Evolutionary conservation across 2,113 vertebrate species (phyloP).

Genomic region (Bothrops jararaca): DNA sequence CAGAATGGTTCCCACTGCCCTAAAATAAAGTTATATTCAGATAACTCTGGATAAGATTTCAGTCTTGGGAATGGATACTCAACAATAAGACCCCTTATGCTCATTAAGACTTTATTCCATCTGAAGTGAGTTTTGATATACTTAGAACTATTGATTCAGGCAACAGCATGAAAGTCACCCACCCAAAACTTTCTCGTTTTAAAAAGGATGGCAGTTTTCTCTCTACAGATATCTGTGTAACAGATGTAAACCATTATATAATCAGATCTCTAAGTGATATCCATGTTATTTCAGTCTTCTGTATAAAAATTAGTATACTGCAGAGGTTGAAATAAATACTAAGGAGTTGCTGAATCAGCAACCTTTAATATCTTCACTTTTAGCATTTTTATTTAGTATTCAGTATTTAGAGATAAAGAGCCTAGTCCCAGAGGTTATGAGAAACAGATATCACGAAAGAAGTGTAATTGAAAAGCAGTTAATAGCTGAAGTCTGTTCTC

Average conservation of each 20-base stretch:
- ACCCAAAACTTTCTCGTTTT: not conserved
- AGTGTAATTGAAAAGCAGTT: not conserved
- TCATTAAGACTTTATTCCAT: not conserved
- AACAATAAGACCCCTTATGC: not conserved
- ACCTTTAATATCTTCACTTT: not conserved
- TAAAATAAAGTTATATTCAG: not conserved
- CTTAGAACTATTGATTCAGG: not conserved
- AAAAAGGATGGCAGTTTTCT: not conserved
- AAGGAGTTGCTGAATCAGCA: not conserved
- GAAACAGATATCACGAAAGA: not conserved
- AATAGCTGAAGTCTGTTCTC: not conserved
- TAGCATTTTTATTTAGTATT: not conserved
- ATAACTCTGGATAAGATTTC: not conserved
- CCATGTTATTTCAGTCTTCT: not conserved
- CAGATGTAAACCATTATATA: not conserved
- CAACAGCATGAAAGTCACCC: not conserved
- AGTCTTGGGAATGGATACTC: not conserved
- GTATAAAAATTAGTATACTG: not conserved
- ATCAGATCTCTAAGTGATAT: not conserved
- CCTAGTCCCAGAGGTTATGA: not conserved
- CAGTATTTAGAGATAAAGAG: not conserved
- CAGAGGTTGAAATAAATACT: not conserved
- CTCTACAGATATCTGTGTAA: not conserved
- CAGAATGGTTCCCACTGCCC: not conserved
- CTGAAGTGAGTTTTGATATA: not conserved